Percentiles rank a stretch among this genome's conserved stretches.
Conservation (phyloP, 2,888 invertebrate genomes). For the Erebia palarica region DNA sequence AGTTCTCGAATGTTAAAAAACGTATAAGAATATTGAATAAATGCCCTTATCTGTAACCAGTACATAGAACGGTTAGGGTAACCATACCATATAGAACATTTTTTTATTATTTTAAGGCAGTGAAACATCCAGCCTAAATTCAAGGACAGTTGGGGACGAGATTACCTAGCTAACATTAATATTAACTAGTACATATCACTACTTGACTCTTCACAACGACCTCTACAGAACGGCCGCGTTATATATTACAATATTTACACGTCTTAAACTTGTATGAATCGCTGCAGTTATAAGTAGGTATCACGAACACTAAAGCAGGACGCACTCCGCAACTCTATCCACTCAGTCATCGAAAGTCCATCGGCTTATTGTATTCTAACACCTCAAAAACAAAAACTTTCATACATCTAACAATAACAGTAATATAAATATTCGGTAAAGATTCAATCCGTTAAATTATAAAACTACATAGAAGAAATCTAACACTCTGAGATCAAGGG, state of each 20-base stretch:
- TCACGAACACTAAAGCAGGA: conserved; percentile 69
- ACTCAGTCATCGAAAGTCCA: conserved; percentile 80
- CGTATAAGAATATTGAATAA: conserved; percentile 50
- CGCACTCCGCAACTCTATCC: conserved; percentile 63
- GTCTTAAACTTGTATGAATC: conserved; percentile 71
- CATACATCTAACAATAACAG: conserved; percentile 75
- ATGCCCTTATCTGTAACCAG: conserved; percentile 76
- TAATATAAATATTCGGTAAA: conserved; percentile 67
- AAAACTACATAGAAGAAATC: conserved; percentile 74
- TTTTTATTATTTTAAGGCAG: conserved; percentile 78
- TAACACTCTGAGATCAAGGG: conserved; percentile 71
- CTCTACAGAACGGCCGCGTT: conserved; percentile 74
- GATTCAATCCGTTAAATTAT: conserved; percentile 72
- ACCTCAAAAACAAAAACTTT: conserved; percentile 71
- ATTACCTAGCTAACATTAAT: conserved; percentile 81
- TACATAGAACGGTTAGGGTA: conserved; percentile 74
- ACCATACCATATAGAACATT: conserved; percentile 73
- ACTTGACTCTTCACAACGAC: conserved; percentile 80
- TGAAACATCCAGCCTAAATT: conserved; percentile 82
- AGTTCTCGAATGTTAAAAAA: conserved; percentile 55
- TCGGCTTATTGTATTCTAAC: conserved; percentile 76
- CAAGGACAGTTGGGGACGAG: conserved; percentile 80
- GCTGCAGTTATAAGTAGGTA: conserved; percentile 56
- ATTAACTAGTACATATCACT: conserved; percentile 78
- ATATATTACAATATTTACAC: conserved; percentile 81